Evolutionary conservation across 35 echinoderm and acorn worm genomes (phyloP).

Genomic region (Ptychodera flava): DNA sequence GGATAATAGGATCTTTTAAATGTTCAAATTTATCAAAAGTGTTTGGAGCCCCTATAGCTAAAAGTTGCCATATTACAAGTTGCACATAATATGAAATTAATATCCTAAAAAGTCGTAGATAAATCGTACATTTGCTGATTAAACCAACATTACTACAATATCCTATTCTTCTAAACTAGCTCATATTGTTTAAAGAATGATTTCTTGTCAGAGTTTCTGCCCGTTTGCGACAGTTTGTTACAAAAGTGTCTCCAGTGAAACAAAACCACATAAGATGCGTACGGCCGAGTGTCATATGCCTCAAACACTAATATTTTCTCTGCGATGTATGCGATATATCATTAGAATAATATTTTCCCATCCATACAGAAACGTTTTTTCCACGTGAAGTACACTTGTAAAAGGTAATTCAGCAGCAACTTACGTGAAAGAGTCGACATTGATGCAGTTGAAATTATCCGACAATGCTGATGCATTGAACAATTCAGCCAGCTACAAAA

Average conservation of each 20-base stretch:
- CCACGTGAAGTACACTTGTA: not conserved
- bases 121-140: too few species aligned
- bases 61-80: too few species aligned
- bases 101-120: too few species aligned
- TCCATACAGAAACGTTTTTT: not conserved
- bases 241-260: not conserved
- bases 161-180: not conserved
- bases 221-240: not conserved
- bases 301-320: too few species aligned
- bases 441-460: not conserved
- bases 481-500: not conserved
- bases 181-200: not conserved
- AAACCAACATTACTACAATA: too few species aligned
- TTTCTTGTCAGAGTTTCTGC: not conserved
- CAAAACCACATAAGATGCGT: not conserved
- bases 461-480: not conserved
- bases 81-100: too few species aligned
- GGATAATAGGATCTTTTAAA: too few species aligned
- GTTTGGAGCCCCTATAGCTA: too few species aligned
- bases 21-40: too few species aligned
- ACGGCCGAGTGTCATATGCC: not conserved
- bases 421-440: not conserved
- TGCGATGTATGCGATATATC: too few species aligned
- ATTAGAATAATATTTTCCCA: too few species aligned
- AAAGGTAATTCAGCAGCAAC: not conserved